Evolutionary conservation across 2,113 vertebrate genomes (phyloP), one percentile per base, ranked within the genome.

Genomic region (Poeciliopsis prolifica): DNA sequence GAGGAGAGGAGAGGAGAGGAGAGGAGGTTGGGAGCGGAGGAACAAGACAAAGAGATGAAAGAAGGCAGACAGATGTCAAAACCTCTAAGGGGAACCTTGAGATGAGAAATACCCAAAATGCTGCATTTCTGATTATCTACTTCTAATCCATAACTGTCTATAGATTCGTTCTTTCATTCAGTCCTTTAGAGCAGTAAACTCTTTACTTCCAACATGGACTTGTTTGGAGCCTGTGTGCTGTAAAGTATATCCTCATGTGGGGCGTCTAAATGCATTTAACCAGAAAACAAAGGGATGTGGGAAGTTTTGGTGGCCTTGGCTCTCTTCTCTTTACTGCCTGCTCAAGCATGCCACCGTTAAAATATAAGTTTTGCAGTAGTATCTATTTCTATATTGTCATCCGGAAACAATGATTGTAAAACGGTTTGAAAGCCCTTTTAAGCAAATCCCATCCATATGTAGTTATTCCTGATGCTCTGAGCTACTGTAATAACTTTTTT

Each of bases 391-490:
- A 83, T 75, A 81, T 79, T 24, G 79, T 87, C 77, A 86, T 82
- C 81, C 63, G 77, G 81, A 87, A 85, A 90, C 85, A 62, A 80
- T 78, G 81, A 88, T 87, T 92, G 85, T 91, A 84, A 83, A 54
- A 77, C 70, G 72, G 60, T 51, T 42, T 17, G 61, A 37, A 64
- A 64, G 2, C 31, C 22, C n/a, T 26, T 58, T 60, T 37, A 13
- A 37, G 68, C 74, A 51, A 42, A 44, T 42, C 22, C 24, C 2
- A 58, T 79, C 82, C 83, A 29, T 72, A 19, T 19, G 42, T 40
- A 30, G 30, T 40, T 66, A 60, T 48, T 24, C 37, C 64, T 26
- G 28, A 17, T 61, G 33, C 74, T 77, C 76, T 37, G 11, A 26
- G 64, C 42, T 69, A 29, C 15, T 26, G n/a, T 26, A 61, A 26